Percentiles rank a stretch among this genome's conserved stretches.
These are phyloP conservation scores for Clarias macrocephalus DNA, from an alignment of 2,113 vertebrate genomes.

Conservation along the genomic window DNA sequence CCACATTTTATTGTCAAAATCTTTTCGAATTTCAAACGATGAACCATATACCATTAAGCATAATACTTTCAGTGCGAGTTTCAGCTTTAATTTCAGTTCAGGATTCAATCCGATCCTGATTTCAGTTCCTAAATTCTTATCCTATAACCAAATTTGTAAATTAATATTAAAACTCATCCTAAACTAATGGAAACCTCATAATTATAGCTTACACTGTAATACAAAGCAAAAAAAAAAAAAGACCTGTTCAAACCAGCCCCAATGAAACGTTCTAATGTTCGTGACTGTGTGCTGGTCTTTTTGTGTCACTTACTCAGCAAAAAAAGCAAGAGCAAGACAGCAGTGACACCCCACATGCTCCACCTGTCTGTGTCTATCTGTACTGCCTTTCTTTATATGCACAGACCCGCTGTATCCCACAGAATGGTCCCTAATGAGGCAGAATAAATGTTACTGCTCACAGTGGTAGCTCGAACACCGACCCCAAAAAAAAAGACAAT, in stretches of 20 bases:
- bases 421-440: not conserved
- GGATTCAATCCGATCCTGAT: not conserved
- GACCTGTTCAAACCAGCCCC: too few species aligned
- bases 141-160: too few species aligned
- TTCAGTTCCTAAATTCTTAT: not conserved
- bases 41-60: not conserved
- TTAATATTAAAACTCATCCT: not conserved
- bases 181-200: not conserved
- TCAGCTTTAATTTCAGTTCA: not conserved
- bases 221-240: not conserved
- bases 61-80: not conserved
- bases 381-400: constrained; percentile 14
- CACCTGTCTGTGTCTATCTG: constrained; percentile 39
- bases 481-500: not conserved
- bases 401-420: not conserved
- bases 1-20: not conserved
- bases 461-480: not conserved
- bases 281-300: not conserved
- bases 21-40: not conserved
- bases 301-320: not conserved
- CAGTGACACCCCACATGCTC: constrained; percentile 9
- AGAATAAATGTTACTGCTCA: not conserved
- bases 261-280: not conserved
- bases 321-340: not conserved
- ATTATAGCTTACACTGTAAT: not conserved